These are phyloP conservation scores for Cryptomyrus ogoouensis DNA, from an alignment of 2,113 vertebrate genomes.

Conservation along the genomic window DNA sequence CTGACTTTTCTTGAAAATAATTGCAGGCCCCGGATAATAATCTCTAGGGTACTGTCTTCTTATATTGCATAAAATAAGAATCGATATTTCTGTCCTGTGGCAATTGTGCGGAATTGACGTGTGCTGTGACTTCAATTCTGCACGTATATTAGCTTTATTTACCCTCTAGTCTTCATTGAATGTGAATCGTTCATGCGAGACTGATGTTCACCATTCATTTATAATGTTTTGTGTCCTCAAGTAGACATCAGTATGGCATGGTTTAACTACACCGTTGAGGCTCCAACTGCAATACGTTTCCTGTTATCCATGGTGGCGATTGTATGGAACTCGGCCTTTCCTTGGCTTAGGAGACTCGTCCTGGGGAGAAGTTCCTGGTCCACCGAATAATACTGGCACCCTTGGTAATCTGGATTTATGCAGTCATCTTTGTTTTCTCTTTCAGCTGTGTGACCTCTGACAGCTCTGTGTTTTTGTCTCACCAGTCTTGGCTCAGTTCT, in stretches of 20 bases:
- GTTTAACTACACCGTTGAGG: constrained; percentile 31
- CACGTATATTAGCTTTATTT: not conserved
- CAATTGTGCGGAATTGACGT: not conserved
- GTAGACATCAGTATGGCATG: constrained; percentile 30
- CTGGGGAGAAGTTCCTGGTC: not conserved
- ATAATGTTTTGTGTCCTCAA: constrained; percentile 14
- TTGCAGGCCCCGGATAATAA: not conserved
- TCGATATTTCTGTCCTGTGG: not conserved
- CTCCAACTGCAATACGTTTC: not conserved
- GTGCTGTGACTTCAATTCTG: not conserved
- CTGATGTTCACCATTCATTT: not conserved
- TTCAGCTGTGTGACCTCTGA: not conserved
- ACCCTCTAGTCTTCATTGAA: not conserved
- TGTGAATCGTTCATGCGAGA: constrained; percentile 7
- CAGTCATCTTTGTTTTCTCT: not conserved
- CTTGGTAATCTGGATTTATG: not conserved
- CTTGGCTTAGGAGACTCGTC: not conserved
- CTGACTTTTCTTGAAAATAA: not conserved
- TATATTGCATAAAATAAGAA: not conserved
- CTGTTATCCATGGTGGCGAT: not conserved
- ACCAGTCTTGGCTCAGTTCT: not conserved
- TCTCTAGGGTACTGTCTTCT: not conserved
- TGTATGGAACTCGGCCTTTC: not conserved
- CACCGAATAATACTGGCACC: not conserved
- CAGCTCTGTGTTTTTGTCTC: not conserved